Evolutionary conservation across 2,113 vertebrate species (phyloP).

Genomic region (Paralichthys olivaceus): DNA sequence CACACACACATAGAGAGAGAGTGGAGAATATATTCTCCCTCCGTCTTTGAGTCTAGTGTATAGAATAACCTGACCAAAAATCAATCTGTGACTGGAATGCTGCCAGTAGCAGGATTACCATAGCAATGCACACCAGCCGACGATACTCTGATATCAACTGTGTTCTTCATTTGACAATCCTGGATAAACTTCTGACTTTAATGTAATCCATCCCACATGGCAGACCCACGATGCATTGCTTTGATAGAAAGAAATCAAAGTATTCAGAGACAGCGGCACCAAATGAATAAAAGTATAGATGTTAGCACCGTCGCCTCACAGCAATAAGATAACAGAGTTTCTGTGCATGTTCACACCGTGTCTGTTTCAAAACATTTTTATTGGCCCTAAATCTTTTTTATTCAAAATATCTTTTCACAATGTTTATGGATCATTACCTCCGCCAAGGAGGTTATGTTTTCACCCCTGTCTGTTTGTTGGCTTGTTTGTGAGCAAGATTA

Average conservation of each 20-base stretch:
- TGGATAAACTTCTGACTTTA: conserved; percentile 24
- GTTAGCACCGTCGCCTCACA: too few species aligned
- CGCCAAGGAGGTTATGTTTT: too few species aligned
- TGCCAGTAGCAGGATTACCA: conserved; percentile 73
- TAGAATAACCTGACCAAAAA: conserved; percentile 66
- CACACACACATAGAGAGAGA: conserved; percentile 32
- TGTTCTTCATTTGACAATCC: conserved; percentile 25
- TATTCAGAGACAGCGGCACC: neutral
- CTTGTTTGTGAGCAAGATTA: too few species aligned
- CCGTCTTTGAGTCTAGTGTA: conserved; percentile 62
- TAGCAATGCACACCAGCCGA: conserved; percentile 68
- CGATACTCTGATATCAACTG: conserved; percentile 40
- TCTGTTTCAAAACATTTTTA: neutral
- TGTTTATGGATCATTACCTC: neutral
- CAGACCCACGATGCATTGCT: neutral
- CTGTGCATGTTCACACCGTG: too few species aligned
- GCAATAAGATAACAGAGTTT: too few species aligned
- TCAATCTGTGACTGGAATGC: conserved; percentile 72
- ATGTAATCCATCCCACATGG: conserved; percentile 3
- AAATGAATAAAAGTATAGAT: neutral
- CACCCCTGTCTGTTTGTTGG: too few species aligned
- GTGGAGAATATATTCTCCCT: conserved; percentile 40
- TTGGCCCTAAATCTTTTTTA: neutral
- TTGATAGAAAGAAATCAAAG: neutral
- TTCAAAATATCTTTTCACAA: neutral